These are phyloP conservation scores for Nerophis ophidion DNA, from an alignment of 2,113 vertebrate genomes.

Conservation along the genomic window DNA sequence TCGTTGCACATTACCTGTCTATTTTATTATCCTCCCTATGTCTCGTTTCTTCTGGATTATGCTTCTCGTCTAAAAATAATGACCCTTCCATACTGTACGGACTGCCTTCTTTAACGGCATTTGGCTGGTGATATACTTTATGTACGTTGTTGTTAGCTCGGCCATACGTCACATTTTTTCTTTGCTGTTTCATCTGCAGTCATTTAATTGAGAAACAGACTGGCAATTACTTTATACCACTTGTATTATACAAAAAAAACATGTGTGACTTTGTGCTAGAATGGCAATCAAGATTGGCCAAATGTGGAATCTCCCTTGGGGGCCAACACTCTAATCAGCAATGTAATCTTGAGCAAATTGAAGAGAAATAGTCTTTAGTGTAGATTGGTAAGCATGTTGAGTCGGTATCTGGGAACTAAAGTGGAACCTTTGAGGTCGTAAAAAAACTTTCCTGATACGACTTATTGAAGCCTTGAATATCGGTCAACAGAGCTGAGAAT, in stretches of 20 bases:
- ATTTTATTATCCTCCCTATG: conserved; percentile 27
- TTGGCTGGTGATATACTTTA: background rate
- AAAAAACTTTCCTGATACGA: background rate
- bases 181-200: background rate
- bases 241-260: background rate
- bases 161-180: background rate
- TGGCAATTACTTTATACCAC: conserved; percentile 9
- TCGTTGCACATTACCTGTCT: conserved; percentile 27
- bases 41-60: conserved; percentile 13
- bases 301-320: conserved; percentile 24
- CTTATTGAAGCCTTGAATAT: background rate
- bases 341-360: conserved; percentile 33
- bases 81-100: conserved; percentile 8
- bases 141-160: background rate
- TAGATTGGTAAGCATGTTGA: conserved; percentile 22
- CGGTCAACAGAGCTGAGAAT: no score
- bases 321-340: conserved; percentile 29
- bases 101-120: background rate
- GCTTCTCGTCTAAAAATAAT: background rate
- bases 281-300: conserved; percentile 15
- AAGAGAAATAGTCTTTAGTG: conserved; percentile 26
- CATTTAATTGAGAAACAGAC: conserved; percentile 10
- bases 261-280: conserved; percentile 20
- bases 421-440: background rate
- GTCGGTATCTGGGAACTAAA: conserved; percentile 19